Evolutionary conservation across 2,888 invertebrate genomes (phyloP).

Genomic region (Melipona bicolor): DNA sequence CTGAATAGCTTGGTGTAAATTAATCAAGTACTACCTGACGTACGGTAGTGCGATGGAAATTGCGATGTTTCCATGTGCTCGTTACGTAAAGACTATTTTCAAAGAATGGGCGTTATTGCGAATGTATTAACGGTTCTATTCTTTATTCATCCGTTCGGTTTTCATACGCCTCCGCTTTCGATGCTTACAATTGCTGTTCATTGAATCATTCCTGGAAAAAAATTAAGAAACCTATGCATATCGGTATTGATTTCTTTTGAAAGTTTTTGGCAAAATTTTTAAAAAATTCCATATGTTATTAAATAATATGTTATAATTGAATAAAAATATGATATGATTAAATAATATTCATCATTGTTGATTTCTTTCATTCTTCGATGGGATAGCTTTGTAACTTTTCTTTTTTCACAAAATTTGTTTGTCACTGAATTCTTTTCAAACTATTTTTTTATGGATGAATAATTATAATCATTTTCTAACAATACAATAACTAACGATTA

Average conservation of each 20-base stretch:
- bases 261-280: neutral
- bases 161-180: neutral
- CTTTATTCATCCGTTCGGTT: conserved; percentile 24
- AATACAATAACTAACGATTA: too few relatives aligned
- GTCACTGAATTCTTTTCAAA: too few relatives aligned
- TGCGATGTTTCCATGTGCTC: neutral
- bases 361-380: too few relatives aligned
- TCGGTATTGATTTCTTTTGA: neutral
- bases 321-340: too few relatives aligned
- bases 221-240: neutral
- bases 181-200: neutral
- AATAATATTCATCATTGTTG: too few relatives aligned
- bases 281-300: neutral
- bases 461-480: too few relatives aligned
- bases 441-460: too few relatives aligned
- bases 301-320: too few relatives aligned
- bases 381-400: too few relatives aligned
- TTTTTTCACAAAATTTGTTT: too few relatives aligned
- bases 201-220: neutral
- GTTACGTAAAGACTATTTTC: conserved; percentile 25
- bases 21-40: conserved; percentile 28
- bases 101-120: conserved; percentile 13
- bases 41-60: conserved; percentile 14
- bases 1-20: neutral
- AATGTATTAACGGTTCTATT: conserved; percentile 25